These are phyloP conservation scores for Chlorodrepanis virens DNA, from an alignment of 2,113 vertebrate genomes.

Conservation along the genomic window DNA sequence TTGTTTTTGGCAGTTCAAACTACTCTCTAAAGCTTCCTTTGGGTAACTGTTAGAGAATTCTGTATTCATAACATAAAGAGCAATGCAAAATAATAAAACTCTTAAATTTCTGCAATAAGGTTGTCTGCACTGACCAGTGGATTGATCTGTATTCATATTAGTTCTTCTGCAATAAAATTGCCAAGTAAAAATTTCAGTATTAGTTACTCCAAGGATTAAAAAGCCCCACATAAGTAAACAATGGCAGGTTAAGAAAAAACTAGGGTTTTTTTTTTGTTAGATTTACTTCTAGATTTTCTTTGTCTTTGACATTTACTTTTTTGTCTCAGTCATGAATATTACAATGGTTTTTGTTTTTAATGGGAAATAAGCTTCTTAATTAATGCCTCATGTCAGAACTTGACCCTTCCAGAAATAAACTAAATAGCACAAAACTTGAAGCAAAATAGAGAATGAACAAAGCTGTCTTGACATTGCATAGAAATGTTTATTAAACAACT, in stretches of 20 bases:
- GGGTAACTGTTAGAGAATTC: background rate
- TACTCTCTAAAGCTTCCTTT: background rate
- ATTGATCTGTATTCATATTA: background rate
- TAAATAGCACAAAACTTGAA: background rate
- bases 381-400: background rate
- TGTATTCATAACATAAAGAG: background rate
- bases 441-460: background rate
- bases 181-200: background rate
- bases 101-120: background rate
- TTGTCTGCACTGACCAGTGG: background rate
- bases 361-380: background rate
- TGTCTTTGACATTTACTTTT: background rate
- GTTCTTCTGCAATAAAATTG: background rate
- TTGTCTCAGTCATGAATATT: background rate
- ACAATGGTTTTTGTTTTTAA: background rate
- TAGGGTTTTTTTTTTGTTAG: background rate
- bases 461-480: background rate
- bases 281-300: background rate
- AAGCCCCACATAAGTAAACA: rapidly evolving
- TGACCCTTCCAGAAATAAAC: background rate
- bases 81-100: background rate
- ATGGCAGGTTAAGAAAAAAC: background rate
- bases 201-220: background rate
- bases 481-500: constrained; percentile 2
- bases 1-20: background rate